Conservation (phyloP, 2,888 invertebrate genomes). For the Drosophila helvetica region DNA sequence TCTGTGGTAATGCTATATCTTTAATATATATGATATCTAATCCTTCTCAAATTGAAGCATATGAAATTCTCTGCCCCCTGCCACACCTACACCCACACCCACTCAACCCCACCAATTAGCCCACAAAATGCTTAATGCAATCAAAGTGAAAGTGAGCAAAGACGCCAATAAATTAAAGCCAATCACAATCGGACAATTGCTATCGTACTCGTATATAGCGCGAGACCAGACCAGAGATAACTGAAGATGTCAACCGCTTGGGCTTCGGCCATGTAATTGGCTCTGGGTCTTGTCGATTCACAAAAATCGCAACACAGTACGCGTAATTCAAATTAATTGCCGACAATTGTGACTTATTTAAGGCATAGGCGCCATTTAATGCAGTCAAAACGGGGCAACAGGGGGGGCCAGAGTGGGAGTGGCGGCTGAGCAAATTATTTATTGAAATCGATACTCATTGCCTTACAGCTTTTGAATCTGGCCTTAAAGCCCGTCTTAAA, state of each 20-base stretch:
- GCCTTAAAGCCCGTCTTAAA: background rate
- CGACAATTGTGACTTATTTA: constrained; percentile 75
- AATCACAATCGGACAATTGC: constrained; percentile 56
- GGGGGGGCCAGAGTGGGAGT: constrained; percentile 4
- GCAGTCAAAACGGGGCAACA: constrained; percentile 11
- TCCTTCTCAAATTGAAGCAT: background rate
- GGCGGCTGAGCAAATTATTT: constrained; percentile 1
- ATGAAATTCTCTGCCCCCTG: background rate
- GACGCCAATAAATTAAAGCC: constrained; percentile 77
- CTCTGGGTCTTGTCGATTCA: constrained; percentile 51
- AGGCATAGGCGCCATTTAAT: constrained; percentile 76
- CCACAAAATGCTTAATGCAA: constrained; percentile 60
- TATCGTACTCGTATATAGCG: constrained; percentile 29
- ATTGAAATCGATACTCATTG: constrained; percentile 47
- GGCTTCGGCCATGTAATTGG: constrained; percentile 64
- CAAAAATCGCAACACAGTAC: constrained; percentile 69
- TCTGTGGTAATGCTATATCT: too few relatives aligned
- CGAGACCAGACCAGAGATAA: constrained; percentile 15
- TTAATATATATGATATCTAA: background rate
- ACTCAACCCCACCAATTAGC: constrained; percentile 1
- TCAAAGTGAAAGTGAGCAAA: constrained; percentile 71
- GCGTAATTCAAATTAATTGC: constrained; percentile 80
- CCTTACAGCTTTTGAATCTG: background rate
- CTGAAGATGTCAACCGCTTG: constrained; percentile 57
- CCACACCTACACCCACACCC: background rate